Percentiles rank a stretch among this genome's conserved stretches.
These are phyloP conservation scores for Bradypodion pumilum DNA, from an alignment of 2,797 vertebrate species.

Conservation along the genomic window DNA sequence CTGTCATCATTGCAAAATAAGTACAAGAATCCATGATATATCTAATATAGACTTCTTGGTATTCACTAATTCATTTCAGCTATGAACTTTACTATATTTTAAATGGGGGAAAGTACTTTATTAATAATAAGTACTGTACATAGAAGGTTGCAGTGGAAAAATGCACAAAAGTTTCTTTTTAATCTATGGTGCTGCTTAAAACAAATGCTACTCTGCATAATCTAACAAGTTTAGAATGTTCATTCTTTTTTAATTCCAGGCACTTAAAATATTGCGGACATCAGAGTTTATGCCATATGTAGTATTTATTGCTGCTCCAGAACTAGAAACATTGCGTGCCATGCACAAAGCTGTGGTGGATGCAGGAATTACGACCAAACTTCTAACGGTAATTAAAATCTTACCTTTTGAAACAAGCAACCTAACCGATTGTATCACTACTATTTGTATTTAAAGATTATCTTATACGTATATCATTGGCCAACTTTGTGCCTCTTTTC, in stretches of 20 bases:
- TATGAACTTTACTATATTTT: conserved; percentile 13
- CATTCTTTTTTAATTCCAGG: conserved; percentile 75
- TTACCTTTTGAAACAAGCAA: background rate
- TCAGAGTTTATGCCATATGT: conserved; percentile 99
- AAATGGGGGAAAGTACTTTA: background rate
- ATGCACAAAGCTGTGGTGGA: conserved; percentile 99
- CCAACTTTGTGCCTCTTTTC: background rate
- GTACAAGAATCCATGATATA: background rate
- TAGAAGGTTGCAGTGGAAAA: too few relatives aligned
- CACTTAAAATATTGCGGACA: conserved; percentile 93
- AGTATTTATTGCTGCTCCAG: conserved; percentile 96
- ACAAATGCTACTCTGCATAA: background rate
- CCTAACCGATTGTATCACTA: background rate
- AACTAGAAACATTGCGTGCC: conserved; percentile 90
- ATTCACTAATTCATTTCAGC: background rate
- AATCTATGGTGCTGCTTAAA: background rate
- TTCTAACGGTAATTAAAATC: conserved; percentile 87
- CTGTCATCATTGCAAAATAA: background rate
- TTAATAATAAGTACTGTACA: background rate
- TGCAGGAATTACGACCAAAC: conserved; percentile 95
- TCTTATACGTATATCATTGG: background rate
- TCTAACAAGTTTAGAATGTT: background rate
- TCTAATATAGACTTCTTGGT: background rate
- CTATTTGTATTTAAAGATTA: background rate
- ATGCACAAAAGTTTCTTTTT: background rate